Conservation (phyloP, 2,888 invertebrate species). For the Dynastes hyllus region DNA sequence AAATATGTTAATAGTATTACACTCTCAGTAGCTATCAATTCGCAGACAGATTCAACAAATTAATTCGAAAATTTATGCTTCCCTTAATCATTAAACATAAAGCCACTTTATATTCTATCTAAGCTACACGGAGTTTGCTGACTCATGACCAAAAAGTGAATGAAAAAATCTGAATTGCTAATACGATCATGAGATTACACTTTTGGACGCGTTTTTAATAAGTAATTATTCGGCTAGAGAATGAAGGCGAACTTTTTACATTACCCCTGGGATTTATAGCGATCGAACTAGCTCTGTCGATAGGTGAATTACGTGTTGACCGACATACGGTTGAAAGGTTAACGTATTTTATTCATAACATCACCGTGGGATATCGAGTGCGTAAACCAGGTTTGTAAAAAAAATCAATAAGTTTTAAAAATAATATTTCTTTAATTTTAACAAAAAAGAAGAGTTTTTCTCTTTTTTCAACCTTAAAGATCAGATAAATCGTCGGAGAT, state of each 20-base stretch:
- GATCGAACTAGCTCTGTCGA: neutral
- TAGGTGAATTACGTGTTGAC: neutral
- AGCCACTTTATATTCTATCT: too few species aligned
- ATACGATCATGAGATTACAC: neutral
- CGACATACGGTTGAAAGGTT: constrained; percentile 20
- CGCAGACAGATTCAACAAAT: too few species aligned
- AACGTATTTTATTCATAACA: constrained; percentile 24
- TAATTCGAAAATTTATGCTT: too few species aligned
- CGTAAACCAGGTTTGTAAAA: neutral
- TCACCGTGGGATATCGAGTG: neutral
- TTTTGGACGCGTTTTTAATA: neutral
- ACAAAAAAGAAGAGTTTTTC: too few species aligned
- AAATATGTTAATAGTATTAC: too few species aligned
- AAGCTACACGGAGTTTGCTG: too few species aligned
- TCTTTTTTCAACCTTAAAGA: too few species aligned
- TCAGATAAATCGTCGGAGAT: too few species aligned
- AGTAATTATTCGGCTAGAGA: constrained; percentile 10
- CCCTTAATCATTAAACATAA: too few species aligned
- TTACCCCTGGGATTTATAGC: constrained; percentile 3
- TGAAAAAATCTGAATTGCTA: neutral
- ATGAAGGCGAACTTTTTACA: constrained; percentile 1
- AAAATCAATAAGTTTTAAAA: too few species aligned
- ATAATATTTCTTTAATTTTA: too few species aligned
- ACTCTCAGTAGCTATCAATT: too few species aligned
- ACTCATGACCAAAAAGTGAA: neutral